Base-by-base conservation (phyloP, 1,140 invertebrate species). In the Coenobita brevimanus region DNA sequence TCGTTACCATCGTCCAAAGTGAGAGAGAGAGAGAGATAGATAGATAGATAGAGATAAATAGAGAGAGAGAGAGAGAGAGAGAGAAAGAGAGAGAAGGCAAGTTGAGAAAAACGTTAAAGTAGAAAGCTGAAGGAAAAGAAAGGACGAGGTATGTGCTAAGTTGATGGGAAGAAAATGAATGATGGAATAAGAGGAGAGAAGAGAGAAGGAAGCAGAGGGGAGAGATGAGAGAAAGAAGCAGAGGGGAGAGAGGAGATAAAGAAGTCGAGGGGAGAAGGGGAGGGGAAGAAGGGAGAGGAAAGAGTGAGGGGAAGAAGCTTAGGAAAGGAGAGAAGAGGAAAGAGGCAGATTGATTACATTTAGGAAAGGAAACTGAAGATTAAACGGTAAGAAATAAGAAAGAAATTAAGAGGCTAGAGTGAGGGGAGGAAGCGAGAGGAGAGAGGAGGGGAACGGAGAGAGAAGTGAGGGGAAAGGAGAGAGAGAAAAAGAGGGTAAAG, bases 31-130 rank as follows among this genome's bases (percentile, higher is more conserved):
- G n/a, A n/a, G n/a, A n/a, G n/a, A n/a, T n/a, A 13, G 13, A 57
- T 57, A 10, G 54, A 57, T 13, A n/a, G 13, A 13, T 57, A 13
- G 54, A 57, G n/a, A n/a, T 13, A 13, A n/a, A 57, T n/a, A n/a
- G 62, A 64, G 62, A 64, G 17, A 64, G 62, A 64, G 54, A 57
- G 54, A 57, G 54, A 57, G 54, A 57, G n/a, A 57, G 10, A 57
- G n/a, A 10, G n/a, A 57, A 57, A 57, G n/a, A n/a, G n/a, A n/a
- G n/a, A n/a, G n/a, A n/a, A n/a, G n/a, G n/a, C n/a, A n/a, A n/a
- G n/a, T n/a, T n/a, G n/a, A n/a, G n/a, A n/a, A n/a, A n/a, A n/a
- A n/a, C n/a, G n/a, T n/a, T n/a, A n/a, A n/a, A n/a, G n/a, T n/a
- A n/a, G n/a, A n/a, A n/a, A n/a, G n/a, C n/a, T n/a, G n/a, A n/a